A percentile compares a stretch with the other conserved stretches of the same genome.
Evolutionary conservation across 2,797 vertebrate species (phyloP).

Genomic region (Coranthus polyacanthus): DNA sequence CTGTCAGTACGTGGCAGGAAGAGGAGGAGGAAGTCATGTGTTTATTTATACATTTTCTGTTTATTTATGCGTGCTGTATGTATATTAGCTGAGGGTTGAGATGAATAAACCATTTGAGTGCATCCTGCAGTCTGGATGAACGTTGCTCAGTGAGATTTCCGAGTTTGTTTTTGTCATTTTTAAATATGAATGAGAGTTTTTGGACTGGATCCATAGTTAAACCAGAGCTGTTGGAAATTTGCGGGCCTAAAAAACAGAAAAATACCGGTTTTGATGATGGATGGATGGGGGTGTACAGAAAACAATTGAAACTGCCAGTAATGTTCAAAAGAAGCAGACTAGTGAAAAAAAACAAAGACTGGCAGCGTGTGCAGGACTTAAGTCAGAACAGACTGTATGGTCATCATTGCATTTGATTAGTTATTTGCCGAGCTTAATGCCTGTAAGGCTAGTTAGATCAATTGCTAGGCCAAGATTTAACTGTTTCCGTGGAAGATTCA

Average conservation of each 20-base stretch:
- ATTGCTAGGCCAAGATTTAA: no score
- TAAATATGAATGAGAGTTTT: slow-evolving; percentile 1
- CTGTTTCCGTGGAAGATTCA: no score
- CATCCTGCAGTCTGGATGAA: slow-evolving; percentile 18
- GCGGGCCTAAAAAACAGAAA: neutral
- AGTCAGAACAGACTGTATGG: no score
- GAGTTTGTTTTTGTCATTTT: slow-evolving; percentile 15
- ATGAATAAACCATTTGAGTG: slow-evolving; percentile 30
- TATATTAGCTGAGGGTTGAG: slow-evolving; percentile 25
- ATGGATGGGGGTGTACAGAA: no score
- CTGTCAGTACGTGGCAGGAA: slow-evolving; percentile 13
- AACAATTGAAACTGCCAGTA: no score
- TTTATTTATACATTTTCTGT: slow-evolving; percentile 47
- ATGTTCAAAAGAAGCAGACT: no score
- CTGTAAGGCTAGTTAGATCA: no score
- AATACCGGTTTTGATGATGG: no score
- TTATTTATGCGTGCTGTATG: slow-evolving; percentile 39
- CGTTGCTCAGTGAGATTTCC: neutral
- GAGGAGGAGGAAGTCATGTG: slow-evolving; percentile 22
- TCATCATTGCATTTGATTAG: no score
- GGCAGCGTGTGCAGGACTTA: no score
- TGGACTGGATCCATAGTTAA: slow-evolving; percentile 12
- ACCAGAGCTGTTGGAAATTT: slow-evolving; percentile 11
- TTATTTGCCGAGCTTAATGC: no score
- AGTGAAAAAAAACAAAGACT: no score